Evolutionary conservation across 2,888 invertebrate species (phyloP), one percentile per base, ranked within the genome.

Genomic region (Apodemia duryi): DNA sequence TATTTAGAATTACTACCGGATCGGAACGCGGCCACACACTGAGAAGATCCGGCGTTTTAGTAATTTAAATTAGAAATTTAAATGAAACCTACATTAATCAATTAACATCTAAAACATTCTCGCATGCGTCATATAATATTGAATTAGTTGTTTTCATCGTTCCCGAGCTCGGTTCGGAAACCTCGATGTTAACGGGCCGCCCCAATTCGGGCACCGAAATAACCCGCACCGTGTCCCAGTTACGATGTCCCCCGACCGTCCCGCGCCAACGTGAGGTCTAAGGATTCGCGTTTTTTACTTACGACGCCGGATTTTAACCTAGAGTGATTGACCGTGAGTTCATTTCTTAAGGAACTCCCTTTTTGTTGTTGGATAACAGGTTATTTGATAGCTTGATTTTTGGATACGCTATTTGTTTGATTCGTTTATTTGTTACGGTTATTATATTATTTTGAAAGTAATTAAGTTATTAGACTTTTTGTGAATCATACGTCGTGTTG

Each of bases 131-230:
- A 73, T 70, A 70, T 76, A 74, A 41, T 76, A 79, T 78, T 74
- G 73, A 80, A 79, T 81, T 83, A 83, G 83, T 83, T 83, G 84
- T 84, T 87, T 82, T 81, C 82, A 81, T 78, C 78, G 76, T 75
- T 64, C 64, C 60, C 46, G 28, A 52, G 61, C 74, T 72, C 75
- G 78, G 78, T 77, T 84, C 75, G 77, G 80, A 84, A 85, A 84
- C 86, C 85, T 80, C 83, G 83, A 85, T 85, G 86, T 84, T 85
- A 86, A 85, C 86, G 82, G 83, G 82, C 79, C 82, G 88, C 79
- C 84, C 88, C 81, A 88, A 86, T 88, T 91, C 82, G 80, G 79
- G 77, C 77, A 82, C 87, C 80, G 79, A 90, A 90, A 91, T 91
- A 90, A 86, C 79, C 72, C 77, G 82, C 78, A 75, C 79, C 76